Evolutionary conservation across 2,797 vertebrate genomes (phyloP), one percentile per base, ranked within the genome.

Genomic region (Tenualosa ilisha): DNA sequence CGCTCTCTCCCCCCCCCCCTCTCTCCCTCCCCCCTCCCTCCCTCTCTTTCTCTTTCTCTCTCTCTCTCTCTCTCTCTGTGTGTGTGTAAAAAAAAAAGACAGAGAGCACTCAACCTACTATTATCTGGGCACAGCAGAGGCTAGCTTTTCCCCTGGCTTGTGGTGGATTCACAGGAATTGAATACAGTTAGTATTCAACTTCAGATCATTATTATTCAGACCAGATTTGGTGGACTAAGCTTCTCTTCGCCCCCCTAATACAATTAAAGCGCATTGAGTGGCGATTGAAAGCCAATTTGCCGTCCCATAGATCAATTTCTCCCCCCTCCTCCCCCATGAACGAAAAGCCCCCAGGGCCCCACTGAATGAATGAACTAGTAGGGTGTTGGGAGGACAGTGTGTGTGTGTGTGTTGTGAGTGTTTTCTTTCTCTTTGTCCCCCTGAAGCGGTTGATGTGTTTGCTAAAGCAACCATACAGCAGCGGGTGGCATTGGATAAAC

Each of bases 261-360:
- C 91, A 94, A 94, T 94, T 94, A 94, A 93, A 91, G 84, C 84
- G 91, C 91, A 94, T 92, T 92, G 92, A 94, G 88, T 91, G 81
- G 87, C 85, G 83, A 87, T 87, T 87, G 86, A 88, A 84, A 91
- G 88, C 59, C 85, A 72, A 88, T 89, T 91, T 89, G 85, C 88
- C 46, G 88, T 87, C 89, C 89, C 88, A 91, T 89, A 92, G 91
- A 92, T 94, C 88, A 89, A 87, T 87, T 90, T 89, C 86, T 84
- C 88, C 63, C 87, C 59, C 59, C 87, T 13, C 12, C 22, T 20
- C 11, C 63, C 61, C 43, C 4, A 79, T 75, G 68, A 79, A 8
- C 43, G 17, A 43, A 43, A 79, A 15, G 20, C 72, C 72, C 72
- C 72, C 72, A 0, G 37, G 40, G 17, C 40, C 40, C 17, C 7